Evolutionary conservation across 2,113 vertebrate species (phyloP), one percentile per base, ranked within the genome.

Genomic region (Phodopus roborovskii): DNA sequence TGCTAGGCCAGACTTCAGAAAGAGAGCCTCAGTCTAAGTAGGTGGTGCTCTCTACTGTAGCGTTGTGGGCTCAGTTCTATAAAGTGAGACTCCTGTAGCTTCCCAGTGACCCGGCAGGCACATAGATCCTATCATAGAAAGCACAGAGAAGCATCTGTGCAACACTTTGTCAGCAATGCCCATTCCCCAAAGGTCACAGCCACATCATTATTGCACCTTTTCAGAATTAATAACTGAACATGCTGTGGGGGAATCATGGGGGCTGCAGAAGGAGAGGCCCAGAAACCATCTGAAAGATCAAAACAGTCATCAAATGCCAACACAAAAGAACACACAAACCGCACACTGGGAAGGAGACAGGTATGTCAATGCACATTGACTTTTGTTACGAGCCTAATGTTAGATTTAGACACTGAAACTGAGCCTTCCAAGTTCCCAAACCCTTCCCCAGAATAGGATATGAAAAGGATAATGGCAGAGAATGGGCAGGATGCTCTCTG

Each of bases 1-100:
- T n/a, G 9, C 17, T 19, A n/a, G 17, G n/a, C 3, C 36, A 19
- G 33, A n/a, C n/a, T 9, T 19, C 1, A 8, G 36, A n/a, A n/a
- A 9, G 17, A 71, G 8, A n/a, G 50, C 36, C 36, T 19, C 70
- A 9, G 36, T 36, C n/a, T 7, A n/a, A n/a, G 36, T n/a, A 33
- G 3, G 3, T 71, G 70, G 16, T 20, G 33, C 17, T 71, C 3
- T 3, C n/a, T 68, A 68, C 13, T 70, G 17, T 28, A 70, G 15
- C 17, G 53, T 16, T 79, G 50, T 53, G 50, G 9, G 19, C 77
- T 36, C 22, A 4, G 4, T 50, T 79, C 77, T 79, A 48, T 73
- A 36, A 56, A 56, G 36, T 19, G 19, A 79, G 30, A 30, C 30
- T 56, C 5, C 48, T 19, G 3, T 56, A 33, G 9, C 33, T 33